phyloP scores from a whole-genome alignment of 2,113 vertebrate genomes.

The Delphinapterus leucas region DNA sequence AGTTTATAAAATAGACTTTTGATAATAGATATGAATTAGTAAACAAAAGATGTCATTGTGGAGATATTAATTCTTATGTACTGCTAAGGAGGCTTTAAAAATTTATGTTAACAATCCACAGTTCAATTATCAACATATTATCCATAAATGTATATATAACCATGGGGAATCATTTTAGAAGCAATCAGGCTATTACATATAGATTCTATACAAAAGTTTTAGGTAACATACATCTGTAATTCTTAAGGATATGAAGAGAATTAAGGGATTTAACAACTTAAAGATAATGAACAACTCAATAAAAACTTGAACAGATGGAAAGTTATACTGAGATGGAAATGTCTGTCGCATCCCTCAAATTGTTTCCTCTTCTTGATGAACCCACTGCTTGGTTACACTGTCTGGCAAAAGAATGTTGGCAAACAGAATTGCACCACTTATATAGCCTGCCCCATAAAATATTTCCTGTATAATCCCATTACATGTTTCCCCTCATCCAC shows the following conservation, averaged over 20 bases:
- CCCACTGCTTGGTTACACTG: background rate
- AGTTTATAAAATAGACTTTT: background rate
- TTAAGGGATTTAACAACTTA: background rate
- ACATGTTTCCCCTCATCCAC: background rate
- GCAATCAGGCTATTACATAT: background rate
- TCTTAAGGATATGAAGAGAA: background rate
- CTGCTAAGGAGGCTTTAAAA: background rate
- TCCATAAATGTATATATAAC: background rate
- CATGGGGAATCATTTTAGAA: background rate
- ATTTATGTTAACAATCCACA: background rate
- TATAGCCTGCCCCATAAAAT: background rate
- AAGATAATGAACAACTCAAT: background rate
- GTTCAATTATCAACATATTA: background rate
- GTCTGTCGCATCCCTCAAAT: background rate
- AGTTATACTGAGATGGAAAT: background rate
- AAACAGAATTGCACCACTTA: background rate
- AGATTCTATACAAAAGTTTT: background rate
- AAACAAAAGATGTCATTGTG: background rate
- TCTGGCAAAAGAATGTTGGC: background rate
- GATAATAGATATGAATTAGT: background rate
- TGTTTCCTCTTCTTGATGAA: background rate
- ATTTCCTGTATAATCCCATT: background rate
- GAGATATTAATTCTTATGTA: background rate
- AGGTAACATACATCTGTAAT: background rate
- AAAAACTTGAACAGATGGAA: background rate